phyloP scores from a whole-genome alignment of 1,140 invertebrate genomes.

The Drosophila elegans region DNA sequence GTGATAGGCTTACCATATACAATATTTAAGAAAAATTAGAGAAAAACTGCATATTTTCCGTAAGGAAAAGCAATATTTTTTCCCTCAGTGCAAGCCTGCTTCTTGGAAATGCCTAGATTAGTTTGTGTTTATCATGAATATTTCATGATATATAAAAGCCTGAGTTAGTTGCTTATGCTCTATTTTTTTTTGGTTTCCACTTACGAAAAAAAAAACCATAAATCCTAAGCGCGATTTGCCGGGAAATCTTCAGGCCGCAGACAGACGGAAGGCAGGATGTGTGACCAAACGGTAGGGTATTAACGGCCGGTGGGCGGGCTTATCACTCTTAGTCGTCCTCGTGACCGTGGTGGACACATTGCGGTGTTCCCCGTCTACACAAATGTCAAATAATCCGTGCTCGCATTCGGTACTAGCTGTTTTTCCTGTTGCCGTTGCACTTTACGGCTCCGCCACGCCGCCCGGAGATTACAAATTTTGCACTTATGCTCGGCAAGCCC shows the following conservation, averaged over 20 bases:
- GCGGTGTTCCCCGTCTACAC: conserved; percentile 22
- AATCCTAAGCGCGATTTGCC: conserved; percentile 14
- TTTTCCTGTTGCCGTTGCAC: conserved; percentile 46
- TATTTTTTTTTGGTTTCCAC: conserved; percentile 8
- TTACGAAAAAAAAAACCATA: conserved; percentile 4
- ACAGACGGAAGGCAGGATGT: conserved; percentile 10
- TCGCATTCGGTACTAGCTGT: conserved; percentile 20
- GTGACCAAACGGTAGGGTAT: conserved; percentile 26
- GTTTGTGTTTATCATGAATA: conserved; percentile 15
- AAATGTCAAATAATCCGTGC: conserved; percentile 47
- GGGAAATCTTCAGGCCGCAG: conserved; percentile 1
- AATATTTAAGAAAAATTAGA: too few relatives aligned
- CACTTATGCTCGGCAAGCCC: conserved; percentile 60
- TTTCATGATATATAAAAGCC: conserved; percentile 14
- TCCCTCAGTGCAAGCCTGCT: conserved; percentile 8
- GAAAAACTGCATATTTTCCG: too few relatives aligned
- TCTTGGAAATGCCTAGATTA: conserved; percentile 18
- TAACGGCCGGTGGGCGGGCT: conserved; percentile 39
- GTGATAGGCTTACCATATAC: too few relatives aligned
- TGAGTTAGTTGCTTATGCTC: conserved; percentile 10
- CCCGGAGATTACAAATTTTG: conserved; percentile 79
- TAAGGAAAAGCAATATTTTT: not conserved
- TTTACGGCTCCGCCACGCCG: conserved; percentile 37
- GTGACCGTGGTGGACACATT: conserved; percentile 16
- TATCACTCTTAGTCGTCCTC: conserved; percentile 50